Percentiles rank a stretch among this genome's conserved stretches.
Conservation (phyloP, 2,113 vertebrate genomes). For the Spilogale gracilis region DNA sequence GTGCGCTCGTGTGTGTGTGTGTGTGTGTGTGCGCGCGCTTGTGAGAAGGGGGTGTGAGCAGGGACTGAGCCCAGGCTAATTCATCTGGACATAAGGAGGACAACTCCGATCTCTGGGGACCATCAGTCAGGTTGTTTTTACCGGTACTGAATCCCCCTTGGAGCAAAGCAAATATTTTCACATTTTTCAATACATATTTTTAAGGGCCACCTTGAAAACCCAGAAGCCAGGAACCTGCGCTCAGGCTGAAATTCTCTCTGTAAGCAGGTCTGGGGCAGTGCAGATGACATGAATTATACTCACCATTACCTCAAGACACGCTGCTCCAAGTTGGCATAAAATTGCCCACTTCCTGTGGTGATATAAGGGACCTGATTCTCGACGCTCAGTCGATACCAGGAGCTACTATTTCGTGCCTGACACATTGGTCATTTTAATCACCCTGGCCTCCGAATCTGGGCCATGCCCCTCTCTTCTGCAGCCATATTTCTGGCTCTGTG, state of each 20-base stretch:
- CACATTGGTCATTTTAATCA: slow-evolving; percentile 46
- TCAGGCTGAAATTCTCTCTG: slow-evolving; percentile 51
- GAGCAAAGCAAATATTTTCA: slow-evolving; percentile 53
- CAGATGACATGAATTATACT: slow-evolving; percentile 70
- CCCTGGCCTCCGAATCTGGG: background rate
- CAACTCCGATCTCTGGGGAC: background rate
- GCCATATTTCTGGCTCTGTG: slow-evolving; percentile 42
- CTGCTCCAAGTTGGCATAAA: slow-evolving; percentile 65
- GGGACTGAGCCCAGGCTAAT: background rate
- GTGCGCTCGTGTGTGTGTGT: rapidly evolving
- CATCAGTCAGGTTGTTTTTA: background rate
- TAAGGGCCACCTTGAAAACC: slow-evolving; percentile 46
- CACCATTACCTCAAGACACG: slow-evolving; percentile 73
- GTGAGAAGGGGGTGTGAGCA: rapidly evolving
- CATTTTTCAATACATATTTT: slow-evolving; percentile 51
- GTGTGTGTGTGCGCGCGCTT: rapidly evolving
- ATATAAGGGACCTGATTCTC: background rate
- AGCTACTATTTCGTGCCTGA: background rate
- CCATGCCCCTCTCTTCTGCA: background rate
- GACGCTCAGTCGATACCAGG: background rate
- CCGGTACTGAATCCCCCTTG: background rate
- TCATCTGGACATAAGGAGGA: background rate
- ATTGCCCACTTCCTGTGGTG: slow-evolving; percentile 74
- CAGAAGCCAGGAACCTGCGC: slow-evolving; percentile 18
- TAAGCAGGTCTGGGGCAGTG: slow-evolving; percentile 6